Evolutionary conservation across 2,113 vertebrate genomes (phyloP), one percentile per base, ranked within the genome.

Genomic region (Labeo rohita): DNA sequence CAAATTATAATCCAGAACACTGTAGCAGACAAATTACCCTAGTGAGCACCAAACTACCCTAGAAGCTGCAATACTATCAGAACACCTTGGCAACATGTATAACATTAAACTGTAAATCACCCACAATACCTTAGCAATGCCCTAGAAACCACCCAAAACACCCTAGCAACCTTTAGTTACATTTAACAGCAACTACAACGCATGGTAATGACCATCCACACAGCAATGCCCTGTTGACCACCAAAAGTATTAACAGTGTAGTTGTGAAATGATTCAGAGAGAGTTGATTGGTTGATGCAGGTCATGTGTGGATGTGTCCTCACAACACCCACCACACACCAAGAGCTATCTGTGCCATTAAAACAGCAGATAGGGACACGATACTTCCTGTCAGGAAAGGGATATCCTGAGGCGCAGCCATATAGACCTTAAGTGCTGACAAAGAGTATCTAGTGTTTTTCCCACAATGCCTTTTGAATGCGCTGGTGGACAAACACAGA

Each of bases 361-460:
- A 93, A 92, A 94, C 90, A 91, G 81, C 82, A 91, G 90, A 88
- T 72, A 49, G 82, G 65, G 88, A 89, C 87, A 88, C 89, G 91
- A 94, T 94, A 90, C 93, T 93, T 95, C 94, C 94, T 94, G 91
- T 94, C 86, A 90, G 94, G 93, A 94, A 95, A 92, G 89, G 94
- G 94, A 95, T 95, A 93, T 95, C 95, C 95, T 95, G 94, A 94
- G 94, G 94, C 93, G 93, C 85, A 86, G 90, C 88, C 90, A 95
- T 95, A 94, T 91, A 95, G 92, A 94, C 93, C 91, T 92, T 93
- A 94, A 94, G 94, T 95, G 94, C 94, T 95, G 94, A 95, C 94
- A 95, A 94, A 94, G 93, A 94, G 89, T 91, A 94, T 95, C 93
- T 94, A 94, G 91, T 94, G 91, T 94, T 95, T 94, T 95, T 93